phyloP scores from a whole-genome alignment of 2,113 vertebrate species.

The Electrona antarctica region DNA sequence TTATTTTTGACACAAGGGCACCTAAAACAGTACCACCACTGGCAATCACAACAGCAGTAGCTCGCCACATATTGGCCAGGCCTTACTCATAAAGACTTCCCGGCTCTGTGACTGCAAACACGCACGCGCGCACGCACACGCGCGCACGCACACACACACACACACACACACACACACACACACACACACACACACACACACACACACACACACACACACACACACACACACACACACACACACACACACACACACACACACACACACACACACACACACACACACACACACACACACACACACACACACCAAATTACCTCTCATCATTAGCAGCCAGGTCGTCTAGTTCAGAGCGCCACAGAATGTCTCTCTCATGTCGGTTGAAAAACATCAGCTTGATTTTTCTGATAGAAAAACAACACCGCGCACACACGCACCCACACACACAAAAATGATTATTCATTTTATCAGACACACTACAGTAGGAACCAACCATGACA shows the following conservation, averaged over 20 bases:
- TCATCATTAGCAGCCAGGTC: slow-evolving; percentile 80
- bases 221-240: neutral
- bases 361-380: slow-evolving; percentile 88
- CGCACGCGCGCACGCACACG: too few species aligned
- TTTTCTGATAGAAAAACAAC: slow-evolving; percentile 71
- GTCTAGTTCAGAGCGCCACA: slow-evolving; percentile 88
- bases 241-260: neutral
- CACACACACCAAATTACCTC: slow-evolving; percentile 77
- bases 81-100: too few species aligned
- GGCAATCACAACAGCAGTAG: too few species aligned
- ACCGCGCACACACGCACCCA: too few species aligned
- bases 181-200: slow-evolving; percentile 6
- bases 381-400: slow-evolving; percentile 92
- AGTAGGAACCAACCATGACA: too few species aligned
- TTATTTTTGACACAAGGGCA: too few species aligned
- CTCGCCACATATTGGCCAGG: too few species aligned
- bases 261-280: slow-evolving; percentile 7
- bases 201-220: neutral
- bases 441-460: too few species aligned
- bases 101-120: too few species aligned
- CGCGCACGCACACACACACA: neutral
- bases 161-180: slow-evolving; percentile 12
- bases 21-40: too few species aligned
- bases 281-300: slow-evolving; percentile 4
- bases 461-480: too few species aligned